phyloP scores from a whole-genome alignment of 2,888 invertebrate species.

The Cataglyphis livida region DNA sequence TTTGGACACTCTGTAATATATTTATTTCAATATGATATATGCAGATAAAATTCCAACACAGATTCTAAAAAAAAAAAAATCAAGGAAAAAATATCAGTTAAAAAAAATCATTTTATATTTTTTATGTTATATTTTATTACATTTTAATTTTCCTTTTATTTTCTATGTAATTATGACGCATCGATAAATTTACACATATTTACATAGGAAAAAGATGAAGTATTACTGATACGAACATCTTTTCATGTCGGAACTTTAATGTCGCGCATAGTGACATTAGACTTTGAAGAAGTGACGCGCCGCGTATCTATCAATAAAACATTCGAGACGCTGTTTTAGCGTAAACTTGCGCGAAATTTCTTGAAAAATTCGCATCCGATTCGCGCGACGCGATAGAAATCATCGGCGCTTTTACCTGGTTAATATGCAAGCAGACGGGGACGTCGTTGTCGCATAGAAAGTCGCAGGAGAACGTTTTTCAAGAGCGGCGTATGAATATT shows the following conservation, averaged over 20 bases:
- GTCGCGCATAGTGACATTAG: not conserved
- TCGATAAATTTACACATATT: not conserved
- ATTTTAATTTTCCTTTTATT: not conserved
- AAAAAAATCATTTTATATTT: not conserved
- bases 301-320: slow-evolving; percentile 10
- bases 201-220: not conserved
- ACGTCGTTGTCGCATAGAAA: slow-evolving; percentile 41
- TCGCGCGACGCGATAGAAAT: slow-evolving; percentile 21
- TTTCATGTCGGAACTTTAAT: not conserved
- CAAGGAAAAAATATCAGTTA: not conserved
- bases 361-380: slow-evolving; percentile 16
- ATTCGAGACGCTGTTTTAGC: not conserved
- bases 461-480: slow-evolving; percentile 40
- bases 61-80: not conserved
- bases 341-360: slow-evolving; percentile 5
- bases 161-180: not conserved
- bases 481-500: slow-evolving; percentile 47
- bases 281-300: not conserved
- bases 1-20: not conserved
- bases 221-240: not conserved
- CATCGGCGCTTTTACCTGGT: slow-evolving; percentile 35
- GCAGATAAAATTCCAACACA: not conserved
- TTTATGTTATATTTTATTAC: not conserved
- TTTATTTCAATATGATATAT: slow-evolving; percentile 8
- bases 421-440: slow-evolving; percentile 30